phyloP scores from a whole-genome alignment of 2,113 vertebrate genomes.

The Callionymus lyra region DNA sequence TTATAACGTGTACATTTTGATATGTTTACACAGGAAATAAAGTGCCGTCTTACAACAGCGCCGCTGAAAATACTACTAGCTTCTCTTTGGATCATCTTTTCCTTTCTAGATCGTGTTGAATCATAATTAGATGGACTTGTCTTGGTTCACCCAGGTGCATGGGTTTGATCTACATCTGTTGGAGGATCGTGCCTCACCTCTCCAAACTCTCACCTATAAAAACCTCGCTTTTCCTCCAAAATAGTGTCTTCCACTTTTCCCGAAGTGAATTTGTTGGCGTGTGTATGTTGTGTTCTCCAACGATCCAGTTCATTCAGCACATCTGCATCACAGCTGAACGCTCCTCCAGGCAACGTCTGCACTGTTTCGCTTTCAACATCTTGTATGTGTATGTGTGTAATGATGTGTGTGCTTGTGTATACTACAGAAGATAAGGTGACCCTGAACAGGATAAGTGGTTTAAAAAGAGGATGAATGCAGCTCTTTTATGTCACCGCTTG shows the following conservation, averaged over 20 bases:
- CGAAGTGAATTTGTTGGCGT: constrained; percentile 20
- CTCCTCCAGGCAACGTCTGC: constrained; percentile 48
- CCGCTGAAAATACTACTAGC: constrained; percentile 17
- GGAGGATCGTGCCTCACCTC: constrained; percentile 18
- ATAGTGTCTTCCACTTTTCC: no score
- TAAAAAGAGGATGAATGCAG: constrained; percentile 17
- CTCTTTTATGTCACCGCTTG: constrained; percentile 17
- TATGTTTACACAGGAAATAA: constrained; percentile 11
- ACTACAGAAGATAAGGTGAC: constrained; percentile 31
- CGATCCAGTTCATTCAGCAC: constrained; percentile 38
- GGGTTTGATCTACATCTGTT: constrained; percentile 7
- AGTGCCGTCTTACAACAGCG: constrained; percentile 8
- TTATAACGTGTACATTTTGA: constrained; percentile 24
- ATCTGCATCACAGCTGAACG: constrained; percentile 65
- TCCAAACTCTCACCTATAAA: constrained; percentile 3
- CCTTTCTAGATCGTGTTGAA: constrained; percentile 34
- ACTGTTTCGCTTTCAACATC: constrained; percentile 51
- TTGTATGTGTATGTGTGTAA: constrained; percentile 16
- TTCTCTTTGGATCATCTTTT: constrained; percentile 24
- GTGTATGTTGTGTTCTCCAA: constrained; percentile 27
- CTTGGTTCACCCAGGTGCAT: constrained; percentile 29
- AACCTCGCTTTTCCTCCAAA: constrained; percentile 16
- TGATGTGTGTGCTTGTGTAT: constrained; percentile 29
- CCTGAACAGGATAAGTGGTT: constrained; percentile 24
- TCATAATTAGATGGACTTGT: constrained; percentile 51